A percentile compares a stretch with the other conserved stretches of the same genome.
Conservation (phyloP, 2,113 vertebrate species). For the Barbus barbus region DNA sequence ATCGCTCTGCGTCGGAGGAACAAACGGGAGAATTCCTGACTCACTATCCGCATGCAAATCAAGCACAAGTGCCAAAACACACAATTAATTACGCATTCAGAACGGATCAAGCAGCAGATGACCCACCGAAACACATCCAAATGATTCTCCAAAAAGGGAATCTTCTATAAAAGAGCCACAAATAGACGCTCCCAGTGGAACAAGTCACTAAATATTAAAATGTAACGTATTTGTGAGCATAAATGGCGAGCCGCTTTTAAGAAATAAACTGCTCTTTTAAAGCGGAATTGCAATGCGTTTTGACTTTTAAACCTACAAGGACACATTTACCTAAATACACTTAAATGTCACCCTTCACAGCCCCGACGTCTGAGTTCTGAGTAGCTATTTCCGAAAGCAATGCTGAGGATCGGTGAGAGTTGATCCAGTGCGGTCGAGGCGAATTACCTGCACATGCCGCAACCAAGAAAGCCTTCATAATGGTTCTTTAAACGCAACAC, state of each 20-base stretch:
- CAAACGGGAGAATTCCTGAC: neutral
- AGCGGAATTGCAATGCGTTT: neutral
- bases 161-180: neutral
- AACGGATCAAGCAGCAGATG: neutral
- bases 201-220: slow-evolving; percentile 6
- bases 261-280: neutral
- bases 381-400: neutral
- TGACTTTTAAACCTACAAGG: neutral
- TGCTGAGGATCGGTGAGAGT: neutral
- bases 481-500: too few species aligned
- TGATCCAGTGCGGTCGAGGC: neutral
- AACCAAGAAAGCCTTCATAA: too few species aligned
- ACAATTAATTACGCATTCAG: neutral
- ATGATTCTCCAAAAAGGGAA: neutral
- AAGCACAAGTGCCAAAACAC: slow-evolving; percentile 1
- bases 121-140: slow-evolving; percentile 2
- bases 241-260: neutral
- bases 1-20: neutral
- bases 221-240: neutral
- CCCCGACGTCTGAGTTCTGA: neutral
- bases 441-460: slow-evolving; percentile 9
- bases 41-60: slow-evolving; percentile 4
- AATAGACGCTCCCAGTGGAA: slow-evolving; percentile 10
- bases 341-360: neutral
- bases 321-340: neutral